phyloP scores from a whole-genome alignment of 2,113 vertebrate genomes.

The Ciconia stormi region DNA sequence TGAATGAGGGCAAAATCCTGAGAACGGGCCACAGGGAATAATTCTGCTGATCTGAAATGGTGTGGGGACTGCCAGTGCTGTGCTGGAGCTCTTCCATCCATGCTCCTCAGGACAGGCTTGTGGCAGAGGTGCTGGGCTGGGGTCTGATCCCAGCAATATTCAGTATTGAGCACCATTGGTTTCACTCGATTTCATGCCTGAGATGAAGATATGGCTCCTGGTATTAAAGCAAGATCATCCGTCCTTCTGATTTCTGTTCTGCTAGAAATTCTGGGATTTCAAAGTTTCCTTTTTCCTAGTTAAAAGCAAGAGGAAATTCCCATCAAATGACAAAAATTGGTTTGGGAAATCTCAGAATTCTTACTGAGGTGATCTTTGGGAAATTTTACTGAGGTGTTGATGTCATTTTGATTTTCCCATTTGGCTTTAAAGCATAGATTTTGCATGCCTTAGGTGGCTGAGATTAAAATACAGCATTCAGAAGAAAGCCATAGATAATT shows the following conservation, averaged over 20 bases:
- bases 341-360: not conserved
- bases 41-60: not conserved
- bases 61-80: not conserved
- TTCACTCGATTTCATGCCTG: not conserved
- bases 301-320: not conserved
- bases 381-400: not conserved
- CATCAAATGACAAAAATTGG: not conserved
- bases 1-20: not conserved
- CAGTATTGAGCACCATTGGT: not conserved
- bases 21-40: not conserved
- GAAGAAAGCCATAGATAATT: conserved; percentile 45
- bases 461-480: conserved; percentile 16
- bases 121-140: not conserved
- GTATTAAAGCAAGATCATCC: not conserved
- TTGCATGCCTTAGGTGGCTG: not conserved
- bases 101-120: not conserved
- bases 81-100: fast-evolving
- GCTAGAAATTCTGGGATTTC: not conserved
- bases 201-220: not conserved
- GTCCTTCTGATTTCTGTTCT: not conserved
- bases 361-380: not conserved
- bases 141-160: not conserved
- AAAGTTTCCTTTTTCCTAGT: not conserved
- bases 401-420: not conserved
- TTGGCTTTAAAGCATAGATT: not conserved